phyloP scores from a whole-genome alignment of 2,113 vertebrate genomes.

The Martes martes region DNA sequence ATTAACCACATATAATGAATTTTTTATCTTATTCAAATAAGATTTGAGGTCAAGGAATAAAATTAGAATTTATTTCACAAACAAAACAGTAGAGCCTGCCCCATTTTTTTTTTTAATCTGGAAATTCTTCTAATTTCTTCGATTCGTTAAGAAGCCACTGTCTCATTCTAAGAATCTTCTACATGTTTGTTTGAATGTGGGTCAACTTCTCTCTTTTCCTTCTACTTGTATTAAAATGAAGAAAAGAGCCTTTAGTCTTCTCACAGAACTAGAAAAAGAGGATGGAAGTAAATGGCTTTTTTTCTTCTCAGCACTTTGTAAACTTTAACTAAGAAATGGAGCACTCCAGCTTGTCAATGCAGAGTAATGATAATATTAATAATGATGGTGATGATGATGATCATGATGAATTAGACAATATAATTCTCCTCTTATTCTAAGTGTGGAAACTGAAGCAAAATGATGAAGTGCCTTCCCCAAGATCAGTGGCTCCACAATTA shows the following conservation, averaged over 20 bases:
- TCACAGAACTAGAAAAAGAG: not conserved
- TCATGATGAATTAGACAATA: conserved; percentile 57
- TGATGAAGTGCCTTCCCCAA: conserved; percentile 63
- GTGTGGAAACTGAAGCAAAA: conserved; percentile 59
- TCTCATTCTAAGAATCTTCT: not conserved
- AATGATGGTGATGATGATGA: conserved; percentile 28
- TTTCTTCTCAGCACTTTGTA: conserved; percentile 30
- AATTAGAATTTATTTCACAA: not conserved
- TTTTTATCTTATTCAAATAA: conserved; percentile 17
- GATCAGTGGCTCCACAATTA: conserved; percentile 60
- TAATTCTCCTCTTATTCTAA: conserved; percentile 63
- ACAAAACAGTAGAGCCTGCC: not conserved
- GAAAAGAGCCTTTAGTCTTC: not conserved
- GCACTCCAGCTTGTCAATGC: conserved; percentile 15
- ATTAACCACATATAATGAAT: not conserved
- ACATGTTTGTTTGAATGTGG: not conserved
- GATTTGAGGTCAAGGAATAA: not conserved
- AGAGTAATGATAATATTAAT: conserved; percentile 66
- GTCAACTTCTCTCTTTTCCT: not conserved
- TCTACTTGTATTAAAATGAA: conserved; percentile 20
- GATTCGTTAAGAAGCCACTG: not conserved
- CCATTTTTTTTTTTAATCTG: not conserved
- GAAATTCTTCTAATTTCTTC: not conserved
- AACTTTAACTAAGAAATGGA: conserved; percentile 52
- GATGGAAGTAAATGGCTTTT: not conserved